phyloP scores from a whole-genome alignment of 1,140 invertebrate genomes.

The Drosophila pseudoananassae region DNA sequence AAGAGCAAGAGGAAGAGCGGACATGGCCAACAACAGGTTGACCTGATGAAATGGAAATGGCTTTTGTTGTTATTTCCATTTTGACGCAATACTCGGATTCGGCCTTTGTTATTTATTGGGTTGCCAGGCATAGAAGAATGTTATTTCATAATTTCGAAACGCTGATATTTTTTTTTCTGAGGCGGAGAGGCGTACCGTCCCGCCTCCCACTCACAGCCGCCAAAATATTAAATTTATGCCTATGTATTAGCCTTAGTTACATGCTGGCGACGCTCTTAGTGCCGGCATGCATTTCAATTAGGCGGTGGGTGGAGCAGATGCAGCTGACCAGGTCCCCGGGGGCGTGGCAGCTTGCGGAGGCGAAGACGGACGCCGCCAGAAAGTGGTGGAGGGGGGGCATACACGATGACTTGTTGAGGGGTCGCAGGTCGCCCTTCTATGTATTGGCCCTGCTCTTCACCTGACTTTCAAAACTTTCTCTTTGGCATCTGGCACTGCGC shows the following conservation, averaged over 20 bases:
- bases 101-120: slow-evolving; percentile 66
- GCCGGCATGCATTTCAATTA: slow-evolving; percentile 62
- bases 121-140: slow-evolving; percentile 62
- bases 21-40: slow-evolving; percentile 61
- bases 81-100: slow-evolving; percentile 72
- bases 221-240: slow-evolving; percentile 47
- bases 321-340: neutral
- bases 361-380: slow-evolving; percentile 46
- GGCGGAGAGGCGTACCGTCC: slow-evolving; percentile 8
- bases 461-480: slow-evolving; percentile 21
- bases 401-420: slow-evolving; percentile 64
- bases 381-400: slow-evolving; percentile 28
- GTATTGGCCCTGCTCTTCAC: slow-evolving; percentile 25
- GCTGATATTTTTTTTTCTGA: slow-evolving; percentile 30
- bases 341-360: neutral
- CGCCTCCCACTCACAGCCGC: slow-evolving; percentile 20
- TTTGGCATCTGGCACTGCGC: neutral
- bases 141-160: slow-evolving; percentile 58
- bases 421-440: slow-evolving; percentile 20
- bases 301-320: slow-evolving; percentile 29
- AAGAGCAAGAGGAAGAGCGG: slow-evolving; percentile 1
- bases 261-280: slow-evolving; percentile 10
- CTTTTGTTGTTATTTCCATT: slow-evolving; percentile 7
- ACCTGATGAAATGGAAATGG: slow-evolving; percentile 77
- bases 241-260: slow-evolving; percentile 5